phyloP scores from a whole-genome alignment of 2,888 invertebrate genomes.

The Callimorpha dominula region DNA sequence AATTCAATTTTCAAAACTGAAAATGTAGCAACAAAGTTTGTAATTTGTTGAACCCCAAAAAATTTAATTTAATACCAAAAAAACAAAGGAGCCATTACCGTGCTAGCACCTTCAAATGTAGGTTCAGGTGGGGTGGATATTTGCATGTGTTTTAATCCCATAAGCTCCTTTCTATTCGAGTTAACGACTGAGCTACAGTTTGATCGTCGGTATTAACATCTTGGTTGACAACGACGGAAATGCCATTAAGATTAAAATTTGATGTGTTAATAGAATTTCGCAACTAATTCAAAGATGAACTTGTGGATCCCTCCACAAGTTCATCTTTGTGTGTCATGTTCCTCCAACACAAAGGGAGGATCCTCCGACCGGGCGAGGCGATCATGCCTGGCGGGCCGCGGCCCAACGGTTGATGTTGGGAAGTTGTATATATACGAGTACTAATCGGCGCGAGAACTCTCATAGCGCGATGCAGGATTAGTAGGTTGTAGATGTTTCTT shows the following conservation, averaged over 20 bases:
- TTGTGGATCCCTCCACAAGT: too few relatives aligned
- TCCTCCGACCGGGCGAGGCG: too few relatives aligned
- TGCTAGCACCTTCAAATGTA: conserved; percentile 36
- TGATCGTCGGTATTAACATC: conserved; percentile 46
- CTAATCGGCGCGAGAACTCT: too few relatives aligned
- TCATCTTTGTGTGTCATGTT: too few relatives aligned
- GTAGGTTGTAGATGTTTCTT: too few relatives aligned
- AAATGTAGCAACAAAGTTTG: background rate
- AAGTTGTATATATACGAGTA: too few relatives aligned
- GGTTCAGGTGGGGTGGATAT: conserved; percentile 48
- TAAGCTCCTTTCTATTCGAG: conserved; percentile 54
- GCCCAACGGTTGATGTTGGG: too few relatives aligned
- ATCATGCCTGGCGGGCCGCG: too few relatives aligned
- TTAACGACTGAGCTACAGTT: conserved; percentile 52
- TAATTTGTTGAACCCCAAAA: background rate
- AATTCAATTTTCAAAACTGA: background rate
- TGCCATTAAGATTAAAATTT: conserved; percentile 49
- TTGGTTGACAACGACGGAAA: conserved; percentile 39
- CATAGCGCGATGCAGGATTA: too few relatives aligned
- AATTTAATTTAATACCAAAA: background rate
- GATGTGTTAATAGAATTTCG: conserved; percentile 43
- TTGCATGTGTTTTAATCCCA: conserved; percentile 55
- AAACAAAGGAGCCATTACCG: conserved; percentile 19
- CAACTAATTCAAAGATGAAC: conserved; percentile 34
- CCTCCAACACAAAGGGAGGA: too few relatives aligned